phyloP scores from a whole-genome alignment of 1,140 invertebrate genomes.

The Marisa cornuarietis region DNA sequence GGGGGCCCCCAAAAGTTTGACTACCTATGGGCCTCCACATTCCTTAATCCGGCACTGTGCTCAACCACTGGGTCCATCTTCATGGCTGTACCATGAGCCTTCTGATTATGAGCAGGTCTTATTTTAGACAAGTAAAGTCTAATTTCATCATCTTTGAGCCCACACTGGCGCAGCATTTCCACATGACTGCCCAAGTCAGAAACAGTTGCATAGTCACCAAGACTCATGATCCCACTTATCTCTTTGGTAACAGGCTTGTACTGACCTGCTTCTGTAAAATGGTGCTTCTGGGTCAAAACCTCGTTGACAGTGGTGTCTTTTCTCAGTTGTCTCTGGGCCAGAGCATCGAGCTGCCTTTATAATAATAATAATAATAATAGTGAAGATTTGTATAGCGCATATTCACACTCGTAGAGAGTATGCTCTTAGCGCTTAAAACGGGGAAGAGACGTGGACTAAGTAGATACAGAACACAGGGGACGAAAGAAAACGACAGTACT shows the following conservation, averaged over 20 bases:
- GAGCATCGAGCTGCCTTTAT: constrained; percentile 43
- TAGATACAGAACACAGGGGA: too few species aligned
- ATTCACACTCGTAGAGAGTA: too few species aligned
- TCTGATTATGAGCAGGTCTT: neutral
- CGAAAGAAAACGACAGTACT: too few species aligned
- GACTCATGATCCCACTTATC: constrained; percentile 36
- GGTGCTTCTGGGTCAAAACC: constrained; percentile 42
- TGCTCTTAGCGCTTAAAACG: too few species aligned
- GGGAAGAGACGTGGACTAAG: too few species aligned
- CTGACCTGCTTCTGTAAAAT: constrained; percentile 37
- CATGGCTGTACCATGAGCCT: neutral
- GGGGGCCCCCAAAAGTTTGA: too few species aligned
- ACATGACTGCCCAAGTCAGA: constrained; percentile 42
- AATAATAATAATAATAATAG: too few species aligned
- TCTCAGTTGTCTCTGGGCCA: constrained; percentile 53
- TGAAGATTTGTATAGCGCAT: too few species aligned
- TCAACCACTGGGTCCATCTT: constrained; percentile 38
- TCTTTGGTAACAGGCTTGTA: constrained; percentile 33
- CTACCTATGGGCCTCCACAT: too few species aligned
- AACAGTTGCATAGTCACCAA: constrained; percentile 38
- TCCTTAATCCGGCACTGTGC: too few species aligned
- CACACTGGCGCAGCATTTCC: constrained; percentile 48
- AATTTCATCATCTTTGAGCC: constrained; percentile 55
- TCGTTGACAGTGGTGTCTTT: constrained; percentile 48
- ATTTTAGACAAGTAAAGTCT: constrained; percentile 39